Evolutionary conservation across 2,888 invertebrate genomes (phyloP), one percentile per base, ranked within the genome.

Genomic region (Slavum lentiscoides): DNA sequence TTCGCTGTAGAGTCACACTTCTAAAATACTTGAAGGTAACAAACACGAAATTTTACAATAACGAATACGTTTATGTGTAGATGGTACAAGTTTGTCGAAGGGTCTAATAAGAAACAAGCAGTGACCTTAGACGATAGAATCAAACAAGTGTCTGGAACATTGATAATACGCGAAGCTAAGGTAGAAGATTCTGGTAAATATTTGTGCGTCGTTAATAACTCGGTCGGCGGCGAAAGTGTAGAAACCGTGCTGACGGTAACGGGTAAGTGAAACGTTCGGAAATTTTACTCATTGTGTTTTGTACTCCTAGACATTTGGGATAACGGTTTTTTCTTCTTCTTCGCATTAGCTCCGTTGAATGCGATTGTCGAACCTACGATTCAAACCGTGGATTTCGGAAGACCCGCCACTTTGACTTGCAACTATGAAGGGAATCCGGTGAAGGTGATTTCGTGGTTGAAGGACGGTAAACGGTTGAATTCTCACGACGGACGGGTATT

Each of bases 101-200:
- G 94, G 75, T 93, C 94, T 1, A 91, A 92, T 6, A 90, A 94
- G 77, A 94, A 95, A 86, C 94, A 94, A 86, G 93, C 94, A n/a
- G 95, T 96, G n/a, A 90, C 92, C 59, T 88, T 96, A 83, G 93
- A 94, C 86, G 96, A 96, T 83, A 90, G 96, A 85, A 93, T 96
- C 30, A 94, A 94, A 85, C 96, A 96, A 88, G 94, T 95, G 21
- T 96, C 96, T 83, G 97, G 97, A 82, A 97, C 97, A 83, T 89
- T 98, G 84, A 94, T 97, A 84, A 96, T 98, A 84, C 92, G 93
- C 83, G 94, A 95, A 86, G 95, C 96, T 19, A 92, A 93, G 85
- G 94, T 96, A 64, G 93, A 94, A 85, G 97, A 98, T 87, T 95
- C 95, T 83, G 97, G 97, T 85, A 94, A 95, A 88, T 98, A 97